Evolutionary conservation across 2,113 vertebrate species (phyloP), one percentile per base, ranked within the genome.

Genomic region (Echinops telfairi): DNA sequence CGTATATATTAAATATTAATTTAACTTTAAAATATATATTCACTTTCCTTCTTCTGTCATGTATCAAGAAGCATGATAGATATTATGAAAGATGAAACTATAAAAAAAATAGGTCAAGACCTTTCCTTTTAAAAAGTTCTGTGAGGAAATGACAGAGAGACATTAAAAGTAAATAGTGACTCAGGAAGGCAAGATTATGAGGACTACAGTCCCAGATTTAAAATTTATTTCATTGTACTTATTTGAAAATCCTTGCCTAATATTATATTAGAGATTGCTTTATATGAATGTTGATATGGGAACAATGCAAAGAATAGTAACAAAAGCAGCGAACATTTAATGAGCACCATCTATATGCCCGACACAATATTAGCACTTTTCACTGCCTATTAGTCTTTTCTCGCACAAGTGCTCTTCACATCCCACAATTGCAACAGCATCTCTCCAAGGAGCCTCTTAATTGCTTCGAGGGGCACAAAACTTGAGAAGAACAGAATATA

Each of bases 1-100:
- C 87, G 25, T 10, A 38, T 68, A 53, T 40, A 43, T n/a, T 85
- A 94, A 94, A 70, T 64, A 71, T 78, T 91, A 31, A 85, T 83
- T 71, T 75, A 83, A 31, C 6, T 80, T 82, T 23, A 60, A 62
- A 85, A 79, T n/a, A 20, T 11, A 33, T 58, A 76, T 79, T 85
- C 38, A 86, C 71, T 83, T 77, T 90, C 91, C 25, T 85, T 43
- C 40, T 93, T 75, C 81, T 86, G 16, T 2, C 62, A 2, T 73
- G 17, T 80, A 33, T 82, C 83, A 95, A 66, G n/a, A 80, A 75
- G 8, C 31, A 79, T 70, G 33, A 12, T 66, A 23, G 0, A 27
- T 3, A 66, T 47, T 36, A 27, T 31, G 47, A 53, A 73, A 47
- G 27, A 79, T 60, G 10, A 60, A 81, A 0, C 47, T 53, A 38